Base-by-base conservation (phyloP, 2,113 vertebrate species). In the Sisor rabdophorus region DNA sequence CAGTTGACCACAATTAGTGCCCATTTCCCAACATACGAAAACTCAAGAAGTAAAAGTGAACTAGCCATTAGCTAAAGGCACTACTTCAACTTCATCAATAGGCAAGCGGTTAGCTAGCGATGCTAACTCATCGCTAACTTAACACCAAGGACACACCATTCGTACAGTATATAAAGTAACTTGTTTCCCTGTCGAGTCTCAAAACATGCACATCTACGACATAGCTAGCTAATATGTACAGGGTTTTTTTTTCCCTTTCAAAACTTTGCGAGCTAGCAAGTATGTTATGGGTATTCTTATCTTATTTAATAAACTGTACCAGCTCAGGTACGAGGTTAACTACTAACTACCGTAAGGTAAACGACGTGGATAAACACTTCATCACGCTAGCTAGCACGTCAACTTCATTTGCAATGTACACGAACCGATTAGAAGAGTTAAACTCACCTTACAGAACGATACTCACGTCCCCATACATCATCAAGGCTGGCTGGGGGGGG, bases 401-500 rank as follows among this genome's bases (percentile, higher is more conserved):
- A 59, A 63, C 40, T 32, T 76, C 36, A 55, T 82, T 61, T n/a
- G 12, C 22, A 52, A 44, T 40, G 65, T 22, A 0, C 65, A 76
- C 15, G 71, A 48, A 40, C n/a, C 30, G 56, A 77, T 71, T 12
- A n/a, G 2, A 48, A 53, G 63, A 54, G 78, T 65, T 78, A 63
- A 59, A 83, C 92, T 90, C 78, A 93, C 92, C 92, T 90, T 83
- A 91, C 71, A 87, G 82, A 85, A 83, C 79, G 78, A 85, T 79
- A 79, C 83, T 82, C 61, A 78, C 87, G 86, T 89, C 87, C 79
- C 88, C 88, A 84, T 87, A 87, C 91, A 91, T 92, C 86, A 88
- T 90, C 84, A 89, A 84, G 32, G 32, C n/a, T n/a, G n/a, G n/a
- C n/a, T n/a, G 6, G 32, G 40, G 40, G 40, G 40, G 9, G 9